Conservation (phyloP, 1,140 invertebrate species). For the Scaptomyza hsui region DNA sequence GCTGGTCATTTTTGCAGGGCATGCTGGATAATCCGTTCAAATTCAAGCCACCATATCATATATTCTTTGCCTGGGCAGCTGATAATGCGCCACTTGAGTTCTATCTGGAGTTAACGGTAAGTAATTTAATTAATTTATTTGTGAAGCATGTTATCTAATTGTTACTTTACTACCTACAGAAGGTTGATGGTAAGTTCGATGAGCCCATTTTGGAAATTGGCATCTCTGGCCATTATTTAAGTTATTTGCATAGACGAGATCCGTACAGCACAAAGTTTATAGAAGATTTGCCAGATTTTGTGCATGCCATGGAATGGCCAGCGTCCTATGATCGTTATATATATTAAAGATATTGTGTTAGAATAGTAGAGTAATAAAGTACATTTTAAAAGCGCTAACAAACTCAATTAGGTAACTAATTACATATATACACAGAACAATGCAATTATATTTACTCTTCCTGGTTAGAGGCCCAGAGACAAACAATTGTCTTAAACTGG, state of each 20-base stretch:
- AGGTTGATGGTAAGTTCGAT: constrained; percentile 76
- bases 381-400: not conserved
- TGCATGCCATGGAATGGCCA: constrained; percentile 70
- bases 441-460: constrained; percentile 7
- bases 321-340: constrained; percentile 59
- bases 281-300: constrained; percentile 57
- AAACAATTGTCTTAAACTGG: constrained; percentile 26
- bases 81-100: constrained; percentile 86
- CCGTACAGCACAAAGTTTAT: constrained; percentile 41
- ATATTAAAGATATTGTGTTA: constrained; percentile 32
- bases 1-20: constrained; percentile 78
- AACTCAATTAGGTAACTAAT: not conserved
- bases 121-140: not conserved
- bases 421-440: not conserved
- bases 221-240: constrained; percentile 62
- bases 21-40: constrained; percentile 86
- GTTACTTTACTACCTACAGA: constrained; percentile 49
- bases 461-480: constrained; percentile 7
- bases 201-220: constrained; percentile 54
- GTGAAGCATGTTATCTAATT: not conserved
- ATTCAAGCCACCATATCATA: constrained; percentile 87
- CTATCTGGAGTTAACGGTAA: constrained; percentile 84
- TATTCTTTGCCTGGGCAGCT: constrained; percentile 87
- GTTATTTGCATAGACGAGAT: constrained; percentile 51
- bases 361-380: constrained; percentile 1